These are phyloP conservation scores for Microcaecilia unicolor DNA, from an alignment of 2,797 vertebrate species.

Conservation along the genomic window DNA sequence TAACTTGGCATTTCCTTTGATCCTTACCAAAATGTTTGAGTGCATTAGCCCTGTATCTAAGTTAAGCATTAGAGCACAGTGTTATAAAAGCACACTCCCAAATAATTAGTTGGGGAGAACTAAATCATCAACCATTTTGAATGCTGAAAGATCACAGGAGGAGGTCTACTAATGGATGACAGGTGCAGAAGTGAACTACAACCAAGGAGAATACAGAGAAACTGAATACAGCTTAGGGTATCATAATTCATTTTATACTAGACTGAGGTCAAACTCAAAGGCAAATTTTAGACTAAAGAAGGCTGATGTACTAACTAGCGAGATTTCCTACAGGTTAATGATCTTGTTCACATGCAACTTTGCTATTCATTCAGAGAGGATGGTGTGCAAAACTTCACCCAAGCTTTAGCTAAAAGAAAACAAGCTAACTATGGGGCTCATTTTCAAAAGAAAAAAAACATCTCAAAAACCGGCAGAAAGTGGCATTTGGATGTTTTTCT, in stretches of 20 bases:
- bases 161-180: conserved; percentile 78
- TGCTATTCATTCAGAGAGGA: too few species aligned
- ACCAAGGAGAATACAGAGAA: conserved; percentile 55
- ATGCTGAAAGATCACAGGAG: conserved; percentile 77
- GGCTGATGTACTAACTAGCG: too few species aligned
- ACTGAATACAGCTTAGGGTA: conserved; percentile 49
- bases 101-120: conserved; percentile 66
- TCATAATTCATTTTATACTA: conserved; percentile 32
- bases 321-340: too few species aligned
- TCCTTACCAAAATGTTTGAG: conserved; percentile 25
- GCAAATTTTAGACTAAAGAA: conserved; percentile 32
- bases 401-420: too few species aligned
- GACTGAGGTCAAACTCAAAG: conserved; percentile 43
- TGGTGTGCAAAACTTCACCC: too few species aligned
- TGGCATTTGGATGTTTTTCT: too few species aligned
- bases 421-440: too few species aligned
- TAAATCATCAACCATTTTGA: conserved; percentile 77
- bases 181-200: conserved; percentile 72
- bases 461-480: too few species aligned
- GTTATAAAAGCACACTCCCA: conserved; percentile 41
- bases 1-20: conserved; percentile 27
- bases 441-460: too few species aligned
- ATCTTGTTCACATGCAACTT: too few species aligned
- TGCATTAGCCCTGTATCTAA: conserved; percentile 24
- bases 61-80: conserved; percentile 34